Conservation (phyloP, 2,113 vertebrate genomes). For the Setophaga coronata region DNA sequence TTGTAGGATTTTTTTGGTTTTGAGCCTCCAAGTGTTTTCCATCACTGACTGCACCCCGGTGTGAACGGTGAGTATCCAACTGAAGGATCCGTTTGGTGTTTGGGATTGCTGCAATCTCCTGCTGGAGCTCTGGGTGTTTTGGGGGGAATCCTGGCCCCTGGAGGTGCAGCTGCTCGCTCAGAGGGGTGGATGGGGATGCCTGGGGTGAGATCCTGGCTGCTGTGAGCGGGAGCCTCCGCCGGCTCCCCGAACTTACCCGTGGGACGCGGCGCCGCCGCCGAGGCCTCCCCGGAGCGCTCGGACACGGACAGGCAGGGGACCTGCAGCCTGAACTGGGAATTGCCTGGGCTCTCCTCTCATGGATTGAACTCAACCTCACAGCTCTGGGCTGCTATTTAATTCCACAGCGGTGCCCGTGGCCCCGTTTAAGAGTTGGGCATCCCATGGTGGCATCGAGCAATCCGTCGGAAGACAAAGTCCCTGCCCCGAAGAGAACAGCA, state of each 20-base stretch:
- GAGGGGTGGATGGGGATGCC: neutral
- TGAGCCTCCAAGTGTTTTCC: neutral
- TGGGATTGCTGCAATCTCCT: neutral
- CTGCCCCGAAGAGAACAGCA: constrained; percentile 73
- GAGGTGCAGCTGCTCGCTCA: neutral
- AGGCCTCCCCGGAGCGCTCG: neutral
- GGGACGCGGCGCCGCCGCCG: accelerated
- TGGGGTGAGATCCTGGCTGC: neutral
- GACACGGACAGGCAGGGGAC: accelerated
- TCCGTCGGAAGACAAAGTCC: constrained; percentile 1
- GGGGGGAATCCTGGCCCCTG: neutral
- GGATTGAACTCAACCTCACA: neutral
- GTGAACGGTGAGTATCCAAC: accelerated
- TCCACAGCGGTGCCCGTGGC: neutral
- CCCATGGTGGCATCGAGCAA: neutral
- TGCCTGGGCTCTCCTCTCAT: neutral
- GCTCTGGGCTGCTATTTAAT: neutral
- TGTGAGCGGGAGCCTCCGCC: neutral
- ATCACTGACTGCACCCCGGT: accelerated
- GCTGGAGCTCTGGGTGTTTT: neutral
- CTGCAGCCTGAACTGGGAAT: neutral
- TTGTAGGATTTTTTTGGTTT: neutral
- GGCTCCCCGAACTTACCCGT: neutral
- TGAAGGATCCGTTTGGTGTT: accelerated
- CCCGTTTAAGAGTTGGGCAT: neutral